Evolutionary conservation across 23 tunicate genomes (phyloP).

Genomic region (Styela clava): DNA sequence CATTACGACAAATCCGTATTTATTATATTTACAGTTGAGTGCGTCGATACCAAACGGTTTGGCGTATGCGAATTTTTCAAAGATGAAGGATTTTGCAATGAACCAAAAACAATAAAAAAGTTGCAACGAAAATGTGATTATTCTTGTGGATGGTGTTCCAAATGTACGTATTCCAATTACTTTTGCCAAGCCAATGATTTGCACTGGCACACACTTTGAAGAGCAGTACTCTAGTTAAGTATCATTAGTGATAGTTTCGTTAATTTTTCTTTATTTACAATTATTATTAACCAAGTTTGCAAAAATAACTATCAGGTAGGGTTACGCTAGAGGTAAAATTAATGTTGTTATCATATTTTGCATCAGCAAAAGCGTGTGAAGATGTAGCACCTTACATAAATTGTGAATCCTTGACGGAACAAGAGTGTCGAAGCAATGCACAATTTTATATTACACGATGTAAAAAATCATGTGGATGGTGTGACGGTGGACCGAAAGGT

Average conservation of each 20-base stretch:
- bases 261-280: too few relatives aligned
- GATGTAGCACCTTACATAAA: slow-evolving; percentile 1
- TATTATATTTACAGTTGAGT: slow-evolving; percentile 16
- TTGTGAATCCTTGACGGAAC: background rate
- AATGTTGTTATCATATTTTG: too few relatives aligned
- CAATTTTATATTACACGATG: slow-evolving; percentile 5
- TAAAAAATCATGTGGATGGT: slow-evolving; percentile 14
- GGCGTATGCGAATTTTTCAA: background rate
- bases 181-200: too few relatives aligned
- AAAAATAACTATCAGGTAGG: too few relatives aligned
- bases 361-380: background rate
- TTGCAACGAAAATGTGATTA: slow-evolving; percentile 2
- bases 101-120: background rate
- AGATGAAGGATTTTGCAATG: background rate
- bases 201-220: too few relatives aligned
- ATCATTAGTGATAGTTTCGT: too few relatives aligned
- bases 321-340: too few relatives aligned
- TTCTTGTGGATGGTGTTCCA: slow-evolving; percentile 18
- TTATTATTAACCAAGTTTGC: too few relatives aligned
- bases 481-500: background rate
- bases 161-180: slow-evolving; percentile 11
- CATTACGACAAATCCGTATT: too few relatives aligned
- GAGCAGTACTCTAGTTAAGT: too few relatives aligned
- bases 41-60: background rate
- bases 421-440: background rate